phyloP scores from a whole-genome alignment of 23 tunicate species.

The Botrylloides violaceus region DNA sequence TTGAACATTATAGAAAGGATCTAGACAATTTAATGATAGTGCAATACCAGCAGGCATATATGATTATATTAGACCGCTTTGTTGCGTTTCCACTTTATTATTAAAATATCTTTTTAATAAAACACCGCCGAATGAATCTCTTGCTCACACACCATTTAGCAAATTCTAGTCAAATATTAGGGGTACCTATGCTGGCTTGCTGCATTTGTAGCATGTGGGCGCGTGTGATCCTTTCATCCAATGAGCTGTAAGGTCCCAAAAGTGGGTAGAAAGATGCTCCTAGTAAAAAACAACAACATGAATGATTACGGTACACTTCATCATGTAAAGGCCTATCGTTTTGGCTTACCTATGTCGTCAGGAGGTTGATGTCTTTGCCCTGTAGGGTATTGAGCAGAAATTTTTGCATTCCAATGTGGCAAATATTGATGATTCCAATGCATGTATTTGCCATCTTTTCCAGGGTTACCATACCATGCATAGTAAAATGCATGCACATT shows the following conservation, averaged over 20 bases:
- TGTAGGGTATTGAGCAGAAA: conserved; percentile 62
- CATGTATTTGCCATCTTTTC: conserved; percentile 44
- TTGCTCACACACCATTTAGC: too few species aligned
- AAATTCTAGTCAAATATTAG: too few species aligned
- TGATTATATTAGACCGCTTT: too few species aligned
- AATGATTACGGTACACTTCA: not conserved
- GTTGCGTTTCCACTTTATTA: too few species aligned
- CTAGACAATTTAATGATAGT: too few species aligned
- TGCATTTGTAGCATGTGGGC: conserved; percentile 41
- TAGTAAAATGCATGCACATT: conserved; percentile 95
- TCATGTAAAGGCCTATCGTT: not conserved
- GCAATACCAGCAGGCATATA: too few species aligned
- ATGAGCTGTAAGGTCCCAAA: conserved; percentile 79
- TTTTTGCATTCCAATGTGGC: conserved; percentile 71
- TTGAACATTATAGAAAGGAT: too few species aligned
- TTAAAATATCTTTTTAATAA: too few species aligned
- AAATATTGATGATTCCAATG: conserved; percentile 92
- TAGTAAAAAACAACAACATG: conserved; percentile 8
- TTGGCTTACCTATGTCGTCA: conserved; percentile 71
- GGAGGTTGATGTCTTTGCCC: conserved; percentile 79
- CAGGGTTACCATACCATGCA: conserved; percentile 89
- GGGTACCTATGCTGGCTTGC: conserved; percentile 83
- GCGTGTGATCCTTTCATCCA: conserved; percentile 22
- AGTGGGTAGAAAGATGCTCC: conserved; percentile 85
- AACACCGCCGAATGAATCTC: too few species aligned